Conservation (phyloP, 1,140 invertebrate genomes). For the Nautilus pompilius region DNA sequence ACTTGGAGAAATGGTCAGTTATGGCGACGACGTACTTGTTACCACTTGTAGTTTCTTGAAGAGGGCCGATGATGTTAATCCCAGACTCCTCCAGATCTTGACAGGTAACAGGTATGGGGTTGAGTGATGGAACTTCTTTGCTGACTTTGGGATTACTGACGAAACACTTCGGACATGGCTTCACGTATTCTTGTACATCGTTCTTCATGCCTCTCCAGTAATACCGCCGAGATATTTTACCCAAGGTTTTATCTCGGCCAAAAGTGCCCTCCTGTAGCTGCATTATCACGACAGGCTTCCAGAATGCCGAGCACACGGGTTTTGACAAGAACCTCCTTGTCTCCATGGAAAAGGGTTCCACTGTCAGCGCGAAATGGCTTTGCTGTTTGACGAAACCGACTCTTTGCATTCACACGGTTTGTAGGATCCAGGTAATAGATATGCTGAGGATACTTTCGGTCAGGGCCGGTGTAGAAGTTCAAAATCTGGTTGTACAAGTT, state of each 20-base stretch:
- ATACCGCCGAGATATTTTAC: slow-evolving; percentile 1
- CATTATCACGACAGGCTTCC: neutral
- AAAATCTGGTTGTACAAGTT: neutral
- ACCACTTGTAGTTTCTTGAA: slow-evolving; percentile 5
- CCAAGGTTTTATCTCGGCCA: slow-evolving; percentile 3
- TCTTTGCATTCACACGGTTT: slow-evolving; percentile 3
- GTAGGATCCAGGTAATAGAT: slow-evolving; percentile 2
- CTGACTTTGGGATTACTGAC: slow-evolving; percentile 4
- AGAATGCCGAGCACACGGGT: slow-evolving; percentile 1
- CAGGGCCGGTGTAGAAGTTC: neutral
- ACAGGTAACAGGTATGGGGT: neutral
- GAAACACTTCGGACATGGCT: slow-evolving; percentile 4
- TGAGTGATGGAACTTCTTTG: slow-evolving; percentile 2
- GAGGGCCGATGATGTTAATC: slow-evolving; percentile 1
- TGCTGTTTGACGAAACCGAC: neutral
- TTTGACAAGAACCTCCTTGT: slow-evolving; percentile 3
- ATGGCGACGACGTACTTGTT: neutral
- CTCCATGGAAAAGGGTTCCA: slow-evolving; percentile 1
- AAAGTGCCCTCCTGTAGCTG: neutral
- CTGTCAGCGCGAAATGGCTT: neutral
- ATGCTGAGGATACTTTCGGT: slow-evolving; percentile 6
- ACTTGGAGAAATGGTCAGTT: slow-evolving; percentile 8
- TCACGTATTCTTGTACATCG: slow-evolving; percentile 5
- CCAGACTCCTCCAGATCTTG: neutral
- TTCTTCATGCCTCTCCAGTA: slow-evolving; percentile 8